phyloP scores from a whole-genome alignment of 2,113 vertebrate genomes.

The Actinemys pallida region DNA sequence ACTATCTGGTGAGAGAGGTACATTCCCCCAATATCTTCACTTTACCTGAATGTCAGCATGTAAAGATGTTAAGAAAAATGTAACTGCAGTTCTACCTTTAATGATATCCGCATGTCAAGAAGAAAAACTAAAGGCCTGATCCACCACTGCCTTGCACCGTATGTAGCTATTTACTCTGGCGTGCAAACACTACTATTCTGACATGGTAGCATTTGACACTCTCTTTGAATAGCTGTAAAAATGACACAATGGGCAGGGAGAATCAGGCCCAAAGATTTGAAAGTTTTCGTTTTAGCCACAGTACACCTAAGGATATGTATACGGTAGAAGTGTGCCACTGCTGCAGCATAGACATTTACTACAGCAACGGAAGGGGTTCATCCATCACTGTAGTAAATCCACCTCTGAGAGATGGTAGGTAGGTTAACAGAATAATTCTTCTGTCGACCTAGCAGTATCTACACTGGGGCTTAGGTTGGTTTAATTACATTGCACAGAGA shows the following conservation, averaged over 20 bases:
- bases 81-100: background rate
- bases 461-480: background rate
- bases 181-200: background rate
- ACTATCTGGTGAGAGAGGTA: background rate
- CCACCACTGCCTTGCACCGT: background rate
- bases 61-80: background rate
- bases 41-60: background rate
- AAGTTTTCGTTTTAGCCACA: background rate
- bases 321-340: background rate
- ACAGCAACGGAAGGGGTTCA: background rate
- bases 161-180: background rate
- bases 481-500: background rate
- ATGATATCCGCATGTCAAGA: background rate
- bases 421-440: background rate
- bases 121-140: background rate
- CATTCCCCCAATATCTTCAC: background rate
- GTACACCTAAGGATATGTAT: background rate
- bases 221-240: background rate
- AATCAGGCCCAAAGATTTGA: background rate
- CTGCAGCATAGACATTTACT: background rate
- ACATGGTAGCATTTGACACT: fast-evolving
- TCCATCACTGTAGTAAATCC: background rate
- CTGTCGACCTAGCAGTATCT: background rate
- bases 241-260: background rate
- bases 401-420: background rate